Percentiles rank a stretch among this genome's conserved stretches.
phyloP scores from a whole-genome alignment of 2,888 invertebrate genomes.

The Drosophila ustulata region DNA sequence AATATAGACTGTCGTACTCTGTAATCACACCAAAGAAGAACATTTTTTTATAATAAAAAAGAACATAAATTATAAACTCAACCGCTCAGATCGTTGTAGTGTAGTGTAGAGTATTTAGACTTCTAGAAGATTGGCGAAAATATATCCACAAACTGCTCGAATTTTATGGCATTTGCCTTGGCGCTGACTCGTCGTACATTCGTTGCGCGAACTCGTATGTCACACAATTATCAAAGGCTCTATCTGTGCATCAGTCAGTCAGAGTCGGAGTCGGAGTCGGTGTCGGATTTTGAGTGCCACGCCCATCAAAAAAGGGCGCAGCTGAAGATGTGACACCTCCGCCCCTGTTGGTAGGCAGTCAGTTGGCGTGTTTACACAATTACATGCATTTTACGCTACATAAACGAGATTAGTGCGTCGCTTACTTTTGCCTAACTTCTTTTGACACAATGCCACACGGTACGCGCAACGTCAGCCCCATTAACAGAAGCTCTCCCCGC shows the following conservation, averaged over 20 bases:
- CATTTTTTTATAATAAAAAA: too few relatives aligned
- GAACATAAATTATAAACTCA: too few relatives aligned
- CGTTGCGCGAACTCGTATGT: conserved; percentile 50
- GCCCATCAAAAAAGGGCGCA: background rate
- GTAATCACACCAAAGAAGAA: too few relatives aligned
- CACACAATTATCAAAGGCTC: conserved; percentile 72
- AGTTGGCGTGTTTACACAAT: conserved; percentile 73
- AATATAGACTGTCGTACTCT: too few relatives aligned
- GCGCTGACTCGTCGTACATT: conserved; percentile 36
- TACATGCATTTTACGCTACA: conserved; percentile 80
- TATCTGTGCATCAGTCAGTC: conserved; percentile 67
- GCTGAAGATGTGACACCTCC: conserved; percentile 5
- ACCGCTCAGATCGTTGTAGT: too few relatives aligned
- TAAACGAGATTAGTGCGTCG: conserved; percentile 77
- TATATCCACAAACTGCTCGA: background rate
- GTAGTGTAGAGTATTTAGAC: conserved; percentile 18
- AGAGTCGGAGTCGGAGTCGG: background rate
- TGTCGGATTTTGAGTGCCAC: background rate
- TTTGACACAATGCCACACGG: conserved; percentile 62
- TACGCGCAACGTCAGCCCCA: conserved; percentile 39
- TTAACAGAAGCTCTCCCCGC: conserved; percentile 21
- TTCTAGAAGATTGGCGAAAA: background rate
- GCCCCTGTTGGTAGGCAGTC: conserved; percentile 25
- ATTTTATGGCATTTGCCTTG: conserved; percentile 39
- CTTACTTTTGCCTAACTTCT: conserved; percentile 64